phyloP scores from a whole-genome alignment of 1,140 invertebrate genomes.

The honey bee (Apis mellifera) region Amel_HAv3.1 CM009934.2:3048001-3048500 shows the following conservation, averaged over 20 bases:
- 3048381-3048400: not conserved
- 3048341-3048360: slow-evolving; percentile 35
- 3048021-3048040: slow-evolving; percentile 64
- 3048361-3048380: not conserved
- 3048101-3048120: slow-evolving; percentile 62
- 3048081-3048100: slow-evolving; percentile 67
- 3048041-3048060: slow-evolving; percentile 73
- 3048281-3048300: slow-evolving; percentile 52
- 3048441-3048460: slow-evolving; percentile 13
- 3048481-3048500: slow-evolving; percentile 52
- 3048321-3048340: slow-evolving; percentile 17
- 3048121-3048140: not conserved
- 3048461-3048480: slow-evolving; percentile 21
- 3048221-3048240: not conserved
- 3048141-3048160: not conserved
- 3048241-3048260: too few species aligned
- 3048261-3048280: too few species aligned
- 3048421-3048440: not conserved
- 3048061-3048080: slow-evolving; percentile 72
- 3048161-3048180: slow-evolving; percentile 17
- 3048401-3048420: slow-evolving; percentile 12
- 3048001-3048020: slow-evolving; percentile 72
- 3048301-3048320: slow-evolving; percentile 52
- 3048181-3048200: slow-evolving; percentile 12
- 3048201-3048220: not conserved